Evolutionary conservation across 2,888 invertebrate species (phyloP).

Genomic region (Hybos culiciformis): DNA sequence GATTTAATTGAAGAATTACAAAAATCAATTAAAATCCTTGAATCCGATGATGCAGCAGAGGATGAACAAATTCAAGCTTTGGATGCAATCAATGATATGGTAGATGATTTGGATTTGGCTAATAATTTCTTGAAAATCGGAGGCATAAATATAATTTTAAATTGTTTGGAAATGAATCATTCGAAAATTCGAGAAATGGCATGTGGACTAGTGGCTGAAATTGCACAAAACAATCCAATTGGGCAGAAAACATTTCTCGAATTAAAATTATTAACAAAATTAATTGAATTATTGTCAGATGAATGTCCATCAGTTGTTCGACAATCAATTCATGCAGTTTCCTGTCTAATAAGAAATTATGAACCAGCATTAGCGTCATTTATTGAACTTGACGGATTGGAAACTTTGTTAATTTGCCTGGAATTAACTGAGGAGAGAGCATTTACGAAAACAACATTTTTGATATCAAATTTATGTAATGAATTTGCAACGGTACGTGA

Average conservation of each 20-base stretch:
- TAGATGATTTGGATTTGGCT: slow-evolving; percentile 66
- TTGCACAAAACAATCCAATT: slow-evolving; percentile 75
- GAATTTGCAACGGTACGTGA: slow-evolving; percentile 40
- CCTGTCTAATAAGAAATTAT: slow-evolving; percentile 57
- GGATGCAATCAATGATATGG: slow-evolving; percentile 50
- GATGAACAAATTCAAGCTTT: slow-evolving; percentile 49
- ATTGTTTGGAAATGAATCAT: slow-evolving; percentile 50
- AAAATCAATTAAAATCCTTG: slow-evolving; percentile 45
- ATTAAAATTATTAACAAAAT: slow-evolving; percentile 46
- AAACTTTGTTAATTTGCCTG: slow-evolving; percentile 46
- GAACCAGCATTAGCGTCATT: slow-evolving; percentile 47
- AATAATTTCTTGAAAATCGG: slow-evolving; percentile 77
- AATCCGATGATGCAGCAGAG: slow-evolving; percentile 38
- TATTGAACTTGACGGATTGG: slow-evolving; percentile 50
- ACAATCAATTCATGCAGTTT: slow-evolving; percentile 65
- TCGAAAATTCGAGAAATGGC: slow-evolving; percentile 47
- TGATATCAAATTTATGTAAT: slow-evolving; percentile 47
- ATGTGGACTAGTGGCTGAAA: slow-evolving; percentile 57
- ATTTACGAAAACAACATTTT: slow-evolving; percentile 58
- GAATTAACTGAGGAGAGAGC: slow-evolving; percentile 38
- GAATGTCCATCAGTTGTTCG: slow-evolving; percentile 38
- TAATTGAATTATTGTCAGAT: slow-evolving; percentile 47
- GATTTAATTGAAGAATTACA: slow-evolving; percentile 54
- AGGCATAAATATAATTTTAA: slow-evolving; percentile 58
- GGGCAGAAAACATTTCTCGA: slow-evolving; percentile 62